These are phyloP conservation scores for Asteroscopus sphinx DNA, from an alignment of 2,888 invertebrate species.

Conservation along the genomic window DNA sequence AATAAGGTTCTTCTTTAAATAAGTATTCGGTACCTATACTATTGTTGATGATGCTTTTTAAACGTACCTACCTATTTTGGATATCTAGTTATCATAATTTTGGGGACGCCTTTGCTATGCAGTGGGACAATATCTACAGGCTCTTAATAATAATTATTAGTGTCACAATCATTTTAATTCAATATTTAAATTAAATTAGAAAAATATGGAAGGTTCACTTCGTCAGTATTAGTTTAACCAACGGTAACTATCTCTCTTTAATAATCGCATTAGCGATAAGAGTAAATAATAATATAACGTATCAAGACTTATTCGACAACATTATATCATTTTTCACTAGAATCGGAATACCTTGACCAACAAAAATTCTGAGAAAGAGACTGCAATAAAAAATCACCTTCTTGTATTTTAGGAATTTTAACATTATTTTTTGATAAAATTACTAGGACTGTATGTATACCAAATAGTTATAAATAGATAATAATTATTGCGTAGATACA, in stretches of 20 bases:
- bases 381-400: conserved; percentile 36
- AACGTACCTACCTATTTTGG: too few species aligned
- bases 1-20: too few species aligned
- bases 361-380: conserved; percentile 50
- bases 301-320: conserved; percentile 24
- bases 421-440: conserved; percentile 39
- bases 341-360: conserved; percentile 51
- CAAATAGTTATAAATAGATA: conserved; percentile 28
- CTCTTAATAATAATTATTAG: too few species aligned
- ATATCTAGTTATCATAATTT: too few species aligned
- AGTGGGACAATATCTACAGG: too few species aligned
- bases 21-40: too few species aligned
- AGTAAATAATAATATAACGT: conserved; percentile 8
- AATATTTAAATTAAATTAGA: neutral
- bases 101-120: too few species aligned
- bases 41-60: too few species aligned
- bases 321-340: conserved; percentile 44
- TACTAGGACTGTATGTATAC: conserved; percentile 8
- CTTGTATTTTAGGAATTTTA: conserved; percentile 22
- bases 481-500: conserved; percentile 19
- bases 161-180: too few species aligned
- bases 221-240: neutral
- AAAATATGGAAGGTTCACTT: neutral
- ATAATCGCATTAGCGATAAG: conserved; percentile 33
- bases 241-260: conserved; percentile 31